Evolutionary conservation across 2,113 vertebrate genomes (phyloP).

Genomic region (Willisornis vidua): DNA sequence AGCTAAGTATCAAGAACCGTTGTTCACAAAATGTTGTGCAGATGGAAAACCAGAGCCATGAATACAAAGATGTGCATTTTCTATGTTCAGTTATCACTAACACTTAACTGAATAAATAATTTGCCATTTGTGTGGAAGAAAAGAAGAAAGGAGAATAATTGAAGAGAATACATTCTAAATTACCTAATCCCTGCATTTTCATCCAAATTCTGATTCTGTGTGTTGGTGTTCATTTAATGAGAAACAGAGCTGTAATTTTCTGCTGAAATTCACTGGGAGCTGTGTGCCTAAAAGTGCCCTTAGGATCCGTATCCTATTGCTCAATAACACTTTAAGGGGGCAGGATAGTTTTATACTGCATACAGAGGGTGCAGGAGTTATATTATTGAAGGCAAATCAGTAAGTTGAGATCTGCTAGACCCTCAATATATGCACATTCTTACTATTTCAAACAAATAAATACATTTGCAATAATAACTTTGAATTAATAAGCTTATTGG

Average conservation of each 20-base stretch:
- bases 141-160: background rate
- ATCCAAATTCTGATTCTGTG: background rate
- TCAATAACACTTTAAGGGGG: background rate
- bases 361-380: background rate
- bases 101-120: background rate
- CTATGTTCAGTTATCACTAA: background rate
- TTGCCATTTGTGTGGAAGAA: background rate
- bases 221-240: background rate
- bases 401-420: background rate
- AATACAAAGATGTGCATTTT: background rate
- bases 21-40: background rate
- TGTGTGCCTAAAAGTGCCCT: background rate
- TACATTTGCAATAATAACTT: background rate
- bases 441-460: background rate
- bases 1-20: background rate
- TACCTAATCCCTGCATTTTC: background rate
- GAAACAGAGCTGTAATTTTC: background rate
- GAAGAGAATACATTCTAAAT: background rate
- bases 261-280: background rate
- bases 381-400: background rate
- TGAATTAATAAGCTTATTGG: background rate
- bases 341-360: background rate
- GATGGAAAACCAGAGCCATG: background rate
- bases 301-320: background rate
- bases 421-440: background rate